Percentiles rank a stretch among this genome's conserved stretches.
phyloP scores from a whole-genome alignment of 2,797 vertebrate genomes.

The Yasuhikotakia modesta region DNA sequence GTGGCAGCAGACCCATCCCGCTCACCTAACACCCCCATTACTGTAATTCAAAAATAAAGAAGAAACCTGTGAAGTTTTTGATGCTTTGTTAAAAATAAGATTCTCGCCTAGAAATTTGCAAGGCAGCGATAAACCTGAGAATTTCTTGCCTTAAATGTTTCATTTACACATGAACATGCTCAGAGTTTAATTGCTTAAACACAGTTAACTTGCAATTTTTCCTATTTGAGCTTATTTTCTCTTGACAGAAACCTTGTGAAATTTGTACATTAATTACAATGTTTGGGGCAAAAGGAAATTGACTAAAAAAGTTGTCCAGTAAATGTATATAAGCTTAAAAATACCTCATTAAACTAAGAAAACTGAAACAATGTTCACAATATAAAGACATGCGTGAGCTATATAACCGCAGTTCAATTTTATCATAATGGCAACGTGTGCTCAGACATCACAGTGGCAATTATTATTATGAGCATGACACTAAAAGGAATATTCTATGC shows the following conservation, averaged over 20 bases:
- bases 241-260: neutral
- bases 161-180: neutral
- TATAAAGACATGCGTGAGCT: neutral
- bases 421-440: neutral
- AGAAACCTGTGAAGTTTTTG: neutral
- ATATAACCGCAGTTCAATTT: neutral
- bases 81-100: neutral
- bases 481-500: neutral
- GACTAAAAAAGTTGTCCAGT: neutral
- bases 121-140: neutral
- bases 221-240: neutral
- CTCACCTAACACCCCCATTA: neutral
- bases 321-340: neutral
- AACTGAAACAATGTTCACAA: neutral
- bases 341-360: neutral
- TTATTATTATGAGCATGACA: neutral
- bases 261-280: neutral
- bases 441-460: neutral
- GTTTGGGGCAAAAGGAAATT: neutral
- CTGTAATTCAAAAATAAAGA: neutral
- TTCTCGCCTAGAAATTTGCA: neutral
- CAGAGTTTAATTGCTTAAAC: neutral
- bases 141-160: neutral
- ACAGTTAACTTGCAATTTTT: conserved; percentile 4
- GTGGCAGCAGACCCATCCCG: neutral